A percentile compares a stretch with the other conserved stretches of the same genome.
These are phyloP conservation scores for Heterodera filipjevi DNA, from an alignment of 2,888 invertebrate species.

Conservation along the genomic window DNA sequence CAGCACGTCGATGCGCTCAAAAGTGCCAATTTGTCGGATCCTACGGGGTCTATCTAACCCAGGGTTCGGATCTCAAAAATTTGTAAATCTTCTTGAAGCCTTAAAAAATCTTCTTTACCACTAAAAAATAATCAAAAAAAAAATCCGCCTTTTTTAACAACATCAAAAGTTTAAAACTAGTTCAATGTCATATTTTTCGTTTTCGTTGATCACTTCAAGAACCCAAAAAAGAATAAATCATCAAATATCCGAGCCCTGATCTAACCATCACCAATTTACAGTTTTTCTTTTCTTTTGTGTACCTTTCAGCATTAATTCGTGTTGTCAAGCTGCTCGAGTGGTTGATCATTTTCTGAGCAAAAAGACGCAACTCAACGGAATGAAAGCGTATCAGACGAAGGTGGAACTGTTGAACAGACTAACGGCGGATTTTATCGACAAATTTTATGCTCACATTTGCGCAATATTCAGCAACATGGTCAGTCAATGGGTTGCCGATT, in stretches of 20 bases:
- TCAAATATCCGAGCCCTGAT: too few species aligned
- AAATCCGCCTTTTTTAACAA: too few species aligned
- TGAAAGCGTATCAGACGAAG: slow-evolving; percentile 47
- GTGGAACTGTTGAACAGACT: slow-evolving; percentile 60
- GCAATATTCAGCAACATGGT: slow-evolving; percentile 91
- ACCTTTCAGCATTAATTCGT: slow-evolving; percentile 55
- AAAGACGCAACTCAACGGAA: slow-evolving; percentile 41
- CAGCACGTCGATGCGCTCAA: slow-evolving; percentile 53
- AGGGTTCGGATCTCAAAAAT: too few species aligned
- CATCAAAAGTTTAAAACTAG: too few species aligned
- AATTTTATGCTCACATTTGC: slow-evolving; percentile 77
- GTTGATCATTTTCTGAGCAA: slow-evolving; percentile 43
- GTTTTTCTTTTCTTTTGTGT: not conserved
- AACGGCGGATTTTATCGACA: slow-evolving; percentile 41
- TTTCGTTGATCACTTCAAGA: too few species aligned
- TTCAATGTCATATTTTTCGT: too few species aligned
- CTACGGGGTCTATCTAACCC: slow-evolving; percentile 45
- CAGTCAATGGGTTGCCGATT: too few species aligned
- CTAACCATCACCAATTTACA: too few species aligned
- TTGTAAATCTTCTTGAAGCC: too few species aligned
- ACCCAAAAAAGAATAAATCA: too few species aligned
- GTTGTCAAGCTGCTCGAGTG: slow-evolving; percentile 59
- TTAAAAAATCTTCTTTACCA: too few species aligned
- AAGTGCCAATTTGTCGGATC: slow-evolving; percentile 59
- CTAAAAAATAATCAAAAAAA: too few species aligned